A percentile compares a stretch with the other conserved stretches of the same genome.
Conservation (phyloP, 2,888 invertebrate genomes). For the Autographa gamma region DNA sequence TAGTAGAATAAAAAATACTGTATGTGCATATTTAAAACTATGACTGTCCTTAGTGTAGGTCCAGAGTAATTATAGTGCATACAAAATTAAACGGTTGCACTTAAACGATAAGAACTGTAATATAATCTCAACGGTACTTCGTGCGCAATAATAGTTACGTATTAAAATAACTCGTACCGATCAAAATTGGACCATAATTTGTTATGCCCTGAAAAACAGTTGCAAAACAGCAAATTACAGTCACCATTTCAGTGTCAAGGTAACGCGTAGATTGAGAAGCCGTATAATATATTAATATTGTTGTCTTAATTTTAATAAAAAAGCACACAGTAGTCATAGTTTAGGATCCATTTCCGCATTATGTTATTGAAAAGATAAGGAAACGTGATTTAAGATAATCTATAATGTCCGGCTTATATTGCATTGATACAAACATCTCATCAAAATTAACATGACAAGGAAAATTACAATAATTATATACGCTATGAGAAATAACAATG, state of each 20-base stretch:
- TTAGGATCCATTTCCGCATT: neutral
- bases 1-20: conserved; percentile 34
- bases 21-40: conserved; percentile 26
- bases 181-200: no score
- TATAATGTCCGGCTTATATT: neutral
- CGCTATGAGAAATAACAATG: conserved; percentile 21
- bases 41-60: conserved; percentile 35
- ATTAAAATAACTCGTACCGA: no score
- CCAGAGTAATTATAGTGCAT: conserved; percentile 15
- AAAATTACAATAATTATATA: conserved; percentile 27
- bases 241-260: no score
- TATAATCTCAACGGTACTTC: no score
- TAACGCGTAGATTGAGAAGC: no score
- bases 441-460: conserved; percentile 27
- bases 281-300: no score
- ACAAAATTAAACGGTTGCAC: conserved; percentile 20
- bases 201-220: no score
- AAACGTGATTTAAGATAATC: neutral
- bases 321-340: neutral
- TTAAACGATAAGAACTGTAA: neutral
- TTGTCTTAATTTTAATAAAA: no score
- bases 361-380: neutral
- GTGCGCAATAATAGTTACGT: no score
- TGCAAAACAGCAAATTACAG: no score
- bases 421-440: conserved; percentile 1